Percentiles rank a stretch among this genome's conserved stretches.
These are phyloP conservation scores for Syrmaticus mikado DNA, from an alignment of 2,113 vertebrate species.

Conservation along the genomic window DNA sequence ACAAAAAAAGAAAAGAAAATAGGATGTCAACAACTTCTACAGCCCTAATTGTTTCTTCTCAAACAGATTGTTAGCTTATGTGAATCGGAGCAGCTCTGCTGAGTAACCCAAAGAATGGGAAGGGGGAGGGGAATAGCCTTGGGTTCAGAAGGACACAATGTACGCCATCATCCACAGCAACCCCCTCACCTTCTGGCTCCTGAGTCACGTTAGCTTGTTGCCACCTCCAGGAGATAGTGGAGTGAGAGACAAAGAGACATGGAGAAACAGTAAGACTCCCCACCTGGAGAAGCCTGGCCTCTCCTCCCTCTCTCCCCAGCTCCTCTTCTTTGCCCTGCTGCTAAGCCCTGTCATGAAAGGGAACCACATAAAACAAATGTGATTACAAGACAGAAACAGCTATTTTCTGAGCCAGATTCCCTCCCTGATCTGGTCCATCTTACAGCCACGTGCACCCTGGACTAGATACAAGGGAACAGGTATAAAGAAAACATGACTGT, in stretches of 20 bases:
- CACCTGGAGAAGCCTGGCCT: background rate
- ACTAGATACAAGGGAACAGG: background rate
- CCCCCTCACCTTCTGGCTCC: slow-evolving; percentile 9
- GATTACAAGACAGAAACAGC: background rate
- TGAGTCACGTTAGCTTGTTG: slow-evolving; percentile 30
- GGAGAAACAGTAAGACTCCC: background rate
- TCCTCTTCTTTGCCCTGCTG: background rate
- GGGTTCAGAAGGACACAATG: slow-evolving; percentile 37
- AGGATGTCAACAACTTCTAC: slow-evolving; percentile 58
- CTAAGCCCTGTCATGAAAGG: background rate
- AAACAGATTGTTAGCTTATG: slow-evolving; percentile 55
- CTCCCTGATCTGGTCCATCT: background rate
- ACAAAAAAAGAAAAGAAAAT: slow-evolving; percentile 8
- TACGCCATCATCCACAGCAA: background rate
- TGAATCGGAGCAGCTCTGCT: slow-evolving; percentile 31
- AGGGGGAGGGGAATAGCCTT: slow-evolving; percentile 19
- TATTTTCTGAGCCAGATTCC: background rate
- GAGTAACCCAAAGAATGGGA: slow-evolving; percentile 34
- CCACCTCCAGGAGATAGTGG: background rate
- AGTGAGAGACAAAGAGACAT: background rate
- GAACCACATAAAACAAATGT: background rate
- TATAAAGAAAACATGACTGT: background rate
- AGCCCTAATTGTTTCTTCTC: slow-evolving; percentile 50
- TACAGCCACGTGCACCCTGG: background rate
- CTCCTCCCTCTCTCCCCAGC: background rate